Percentiles rank a stretch among this genome's conserved stretches.
These are phyloP conservation scores for Drosophila bipectinata DNA, from an alignment of 1,140 invertebrate species.

Conservation along the genomic window DNA sequence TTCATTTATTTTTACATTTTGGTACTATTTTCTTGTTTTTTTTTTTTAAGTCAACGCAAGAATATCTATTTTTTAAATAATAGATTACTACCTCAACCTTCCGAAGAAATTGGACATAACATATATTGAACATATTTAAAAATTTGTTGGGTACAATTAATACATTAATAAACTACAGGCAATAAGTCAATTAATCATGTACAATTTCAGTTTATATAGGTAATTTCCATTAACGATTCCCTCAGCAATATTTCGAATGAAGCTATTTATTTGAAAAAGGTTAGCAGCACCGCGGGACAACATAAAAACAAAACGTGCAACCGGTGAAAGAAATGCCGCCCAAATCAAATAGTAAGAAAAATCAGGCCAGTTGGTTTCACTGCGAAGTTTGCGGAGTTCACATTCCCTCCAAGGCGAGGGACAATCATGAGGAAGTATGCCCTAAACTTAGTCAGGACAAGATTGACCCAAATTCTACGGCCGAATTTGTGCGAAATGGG, in stretches of 20 bases:
- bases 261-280: not conserved
- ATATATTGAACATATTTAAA: too few relatives aligned
- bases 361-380: slow-evolving; percentile 63
- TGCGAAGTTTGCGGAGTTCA: slow-evolving; percentile 69
- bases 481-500: slow-evolving; percentile 57
- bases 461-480: not conserved
- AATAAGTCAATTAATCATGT: too few relatives aligned
- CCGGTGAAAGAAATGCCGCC: slow-evolving; percentile 64
- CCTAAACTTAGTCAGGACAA: slow-evolving; percentile 17
- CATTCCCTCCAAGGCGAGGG: slow-evolving; percentile 66
- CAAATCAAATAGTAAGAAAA: slow-evolving; percentile 77
- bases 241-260: not conserved
- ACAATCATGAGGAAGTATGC: slow-evolving; percentile 60
- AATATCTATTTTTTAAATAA: too few relatives aligned
- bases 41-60: too few relatives aligned
- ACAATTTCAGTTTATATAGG: too few relatives aligned
- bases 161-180: too few relatives aligned
- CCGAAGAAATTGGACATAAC: too few relatives aligned
- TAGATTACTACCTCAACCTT: too few relatives aligned
- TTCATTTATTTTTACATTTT: too few relatives aligned
- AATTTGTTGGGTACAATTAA: too few relatives aligned
- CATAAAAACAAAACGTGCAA: slow-evolving; percentile 46
- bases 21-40: too few relatives aligned
- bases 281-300: not conserved
- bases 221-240: not conserved